Conservation (phyloP, 2,888 invertebrate genomes). For the Drosophila phalerata region DNA sequence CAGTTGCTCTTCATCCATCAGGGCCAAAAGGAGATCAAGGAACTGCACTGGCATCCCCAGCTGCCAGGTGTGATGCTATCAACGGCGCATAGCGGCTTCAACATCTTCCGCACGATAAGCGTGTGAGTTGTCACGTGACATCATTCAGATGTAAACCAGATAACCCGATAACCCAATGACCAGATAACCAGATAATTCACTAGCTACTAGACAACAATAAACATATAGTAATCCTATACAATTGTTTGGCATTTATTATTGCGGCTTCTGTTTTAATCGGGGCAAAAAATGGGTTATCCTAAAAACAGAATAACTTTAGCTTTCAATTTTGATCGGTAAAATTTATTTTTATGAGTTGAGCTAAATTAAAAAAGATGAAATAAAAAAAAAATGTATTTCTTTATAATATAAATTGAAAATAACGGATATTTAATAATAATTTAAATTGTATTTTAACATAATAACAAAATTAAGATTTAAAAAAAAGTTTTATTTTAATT, state of each 20-base stretch:
- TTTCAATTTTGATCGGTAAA: no score
- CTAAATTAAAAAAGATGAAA: no score
- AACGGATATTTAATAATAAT: no score
- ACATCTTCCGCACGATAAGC: constrained; percentile 98
- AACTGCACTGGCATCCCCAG: constrained; percentile 99
- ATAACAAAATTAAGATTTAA: no score
- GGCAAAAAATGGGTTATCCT: not conserved
- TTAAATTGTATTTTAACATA: no score
- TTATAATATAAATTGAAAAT: no score
- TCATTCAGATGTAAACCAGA: not conserved
- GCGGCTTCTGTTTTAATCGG: constrained; percentile 9
- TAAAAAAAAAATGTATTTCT: no score
- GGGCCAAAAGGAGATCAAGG: constrained; percentile 99
- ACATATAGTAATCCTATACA: constrained; percentile 26
- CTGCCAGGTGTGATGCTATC: constrained; percentile 96
- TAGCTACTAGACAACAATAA: constrained; percentile 33
- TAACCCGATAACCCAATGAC: constrained; percentile 8
- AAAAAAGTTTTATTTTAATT: no score
- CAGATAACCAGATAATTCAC: constrained; percentile 7
- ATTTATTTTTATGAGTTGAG: no score
- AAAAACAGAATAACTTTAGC: no score
- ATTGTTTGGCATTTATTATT: constrained; percentile 35
- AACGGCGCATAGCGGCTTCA: constrained; percentile 97
- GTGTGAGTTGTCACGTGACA: constrained; percentile 87
- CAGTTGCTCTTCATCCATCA: constrained; percentile 99